Conservation (phyloP, 2,113 vertebrate genomes). For the Blennius ocellaris region DNA sequence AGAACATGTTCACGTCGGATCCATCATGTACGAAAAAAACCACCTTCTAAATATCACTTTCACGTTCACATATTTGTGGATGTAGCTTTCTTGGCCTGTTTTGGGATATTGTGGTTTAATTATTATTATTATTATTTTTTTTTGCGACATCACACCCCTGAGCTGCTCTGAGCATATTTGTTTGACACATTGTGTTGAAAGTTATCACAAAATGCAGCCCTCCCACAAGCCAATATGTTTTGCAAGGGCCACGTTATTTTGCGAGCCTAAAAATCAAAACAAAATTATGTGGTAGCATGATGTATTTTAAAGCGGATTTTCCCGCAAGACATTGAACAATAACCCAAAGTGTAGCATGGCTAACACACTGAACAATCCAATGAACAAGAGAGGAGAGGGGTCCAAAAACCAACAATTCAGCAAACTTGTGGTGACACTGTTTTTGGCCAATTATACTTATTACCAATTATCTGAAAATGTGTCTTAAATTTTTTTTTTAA, state of each 20-base stretch:
- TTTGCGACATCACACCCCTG: too few species aligned
- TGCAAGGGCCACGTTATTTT: conserved; percentile 19
- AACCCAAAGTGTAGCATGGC: neutral
- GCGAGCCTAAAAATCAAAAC: conserved; percentile 27
- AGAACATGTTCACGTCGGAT: neutral
- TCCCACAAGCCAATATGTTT: conserved; percentile 5
- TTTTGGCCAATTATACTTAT: neutral
- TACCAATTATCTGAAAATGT: too few species aligned
- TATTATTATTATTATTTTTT: too few species aligned
- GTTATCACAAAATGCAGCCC: conserved; percentile 14
- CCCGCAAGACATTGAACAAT: conserved; percentile 10
- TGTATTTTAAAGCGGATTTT: conserved; percentile 28
- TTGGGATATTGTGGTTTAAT: neutral
- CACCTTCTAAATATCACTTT: neutral
- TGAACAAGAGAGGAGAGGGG: neutral
- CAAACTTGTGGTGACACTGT: neutral
- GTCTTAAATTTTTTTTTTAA: too few species aligned
- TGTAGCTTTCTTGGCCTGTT: neutral
- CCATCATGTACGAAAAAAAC: neutral
- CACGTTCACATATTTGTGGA: neutral
- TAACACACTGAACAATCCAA: neutral
- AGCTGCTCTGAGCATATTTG: neutral
- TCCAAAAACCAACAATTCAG: neutral
- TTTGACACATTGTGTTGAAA: conserved; percentile 11
- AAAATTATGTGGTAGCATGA: conserved; percentile 27